A percentile compares a stretch with the other conserved stretches of the same genome.
These are phyloP conservation scores for Bubo bubo DNA, from an alignment of 2,113 vertebrate species.

Conservation along the genomic window DNA sequence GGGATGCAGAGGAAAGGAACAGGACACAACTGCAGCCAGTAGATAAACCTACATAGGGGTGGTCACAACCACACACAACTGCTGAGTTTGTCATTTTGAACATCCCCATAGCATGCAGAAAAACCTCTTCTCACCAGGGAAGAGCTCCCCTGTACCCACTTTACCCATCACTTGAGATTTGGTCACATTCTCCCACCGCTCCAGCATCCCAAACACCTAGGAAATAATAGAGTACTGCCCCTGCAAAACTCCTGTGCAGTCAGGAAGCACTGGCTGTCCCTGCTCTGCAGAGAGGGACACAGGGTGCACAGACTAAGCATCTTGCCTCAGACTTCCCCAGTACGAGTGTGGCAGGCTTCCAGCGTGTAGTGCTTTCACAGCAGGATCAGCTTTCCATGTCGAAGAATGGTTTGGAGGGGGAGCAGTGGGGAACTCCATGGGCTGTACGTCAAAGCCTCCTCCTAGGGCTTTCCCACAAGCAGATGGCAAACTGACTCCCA, in stretches of 20 bases:
- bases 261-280: neutral
- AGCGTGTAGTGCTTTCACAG: neutral
- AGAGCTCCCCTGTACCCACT: neutral
- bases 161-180: neutral
- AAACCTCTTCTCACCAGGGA: neutral
- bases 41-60: neutral
- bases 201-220: neutral
- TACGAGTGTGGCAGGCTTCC: neutral
- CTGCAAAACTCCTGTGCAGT: fast-evolving
- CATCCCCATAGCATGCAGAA: neutral
- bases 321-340: neutral
- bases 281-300: fast-evolving
- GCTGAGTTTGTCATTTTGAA: neutral
- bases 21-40: neutral
- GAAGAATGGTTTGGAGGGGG: neutral
- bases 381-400: neutral
- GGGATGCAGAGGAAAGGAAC: neutral
- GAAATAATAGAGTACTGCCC: neutral
- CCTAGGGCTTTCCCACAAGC: conserved; percentile 28
- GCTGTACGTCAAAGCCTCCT: neutral
- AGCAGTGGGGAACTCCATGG: neutral
- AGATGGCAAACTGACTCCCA: conserved; percentile 1
- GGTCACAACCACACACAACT: neutral
- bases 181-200: neutral
- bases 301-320: neutral